Evolutionary conservation across 2,113 vertebrate genomes (phyloP), one percentile per base, ranked within the genome.

Genomic region (Progne subis): DNA sequence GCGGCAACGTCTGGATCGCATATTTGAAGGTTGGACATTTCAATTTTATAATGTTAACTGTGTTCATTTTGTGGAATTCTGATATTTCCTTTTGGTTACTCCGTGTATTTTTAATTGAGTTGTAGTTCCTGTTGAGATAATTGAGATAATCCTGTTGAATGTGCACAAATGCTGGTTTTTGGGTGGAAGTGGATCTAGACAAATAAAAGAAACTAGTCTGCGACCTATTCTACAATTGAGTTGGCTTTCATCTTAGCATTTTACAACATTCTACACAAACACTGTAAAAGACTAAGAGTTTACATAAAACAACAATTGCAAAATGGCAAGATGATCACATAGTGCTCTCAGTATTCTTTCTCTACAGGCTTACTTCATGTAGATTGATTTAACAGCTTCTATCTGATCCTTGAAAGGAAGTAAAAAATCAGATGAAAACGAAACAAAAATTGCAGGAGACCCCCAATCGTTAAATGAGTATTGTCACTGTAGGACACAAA

Each of bases 1-100:
- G 94, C 92, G 97, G 65, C 97, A 98, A 92, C 97, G 97, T 57
- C 92, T 98, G 95, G 97, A 98, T 96, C 97, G 97, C 60, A 97
- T 98, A 80, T 97, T 98, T 94, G 97, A 98, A 98, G 97, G 97
- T 98, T 83, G 84, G 97, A 72, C 59, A 29, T 50, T 61, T 37
- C 41, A 4, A 8, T 72, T 93, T 59, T 59, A 55, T 76, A 5
- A 5, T 13, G 5, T 56, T 74, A 18, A 4, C 43, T 50, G 11
- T 0, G 2, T 50, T 64, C 2, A 18, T 83, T 86, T 44, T 28
- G 18, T 52, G 50, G 29, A 17, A 59, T 77, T 26, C 25, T 74
- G 39, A 2, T 80, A 3, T 8, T 85, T 52, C 15, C 23, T 57
- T 80, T 50, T 46, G 46, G 49, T 63, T 11, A 15, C 52, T 82